Evolutionary conservation across 92 coral and sea anemone species (phyloP).

Genomic region (Palythoa heliodiscus): DNA sequence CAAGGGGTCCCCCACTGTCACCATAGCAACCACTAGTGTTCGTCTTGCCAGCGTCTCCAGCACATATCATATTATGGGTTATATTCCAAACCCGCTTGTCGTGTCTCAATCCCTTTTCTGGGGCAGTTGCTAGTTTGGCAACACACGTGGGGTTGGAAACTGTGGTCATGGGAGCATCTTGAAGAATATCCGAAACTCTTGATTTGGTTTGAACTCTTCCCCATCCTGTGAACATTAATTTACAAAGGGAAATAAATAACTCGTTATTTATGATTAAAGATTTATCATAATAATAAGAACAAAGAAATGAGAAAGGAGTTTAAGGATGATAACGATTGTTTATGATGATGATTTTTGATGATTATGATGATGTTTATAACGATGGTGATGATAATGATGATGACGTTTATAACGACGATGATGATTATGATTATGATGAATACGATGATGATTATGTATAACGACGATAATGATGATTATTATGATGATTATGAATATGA

Average conservation of each 20-base stretch:
- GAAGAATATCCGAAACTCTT: slow-evolving; percentile 36
- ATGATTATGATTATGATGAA: no score
- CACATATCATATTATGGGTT: slow-evolving; percentile 61
- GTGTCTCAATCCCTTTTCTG: slow-evolving; percentile 13
- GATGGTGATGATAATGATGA: no score
- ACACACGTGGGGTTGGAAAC: slow-evolving; percentile 56
- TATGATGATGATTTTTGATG: no score
- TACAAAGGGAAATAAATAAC: neutral
- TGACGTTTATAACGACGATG: no score
- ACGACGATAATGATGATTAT: no score
- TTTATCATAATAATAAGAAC: no score
- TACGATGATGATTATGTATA: no score
- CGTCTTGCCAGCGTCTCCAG: slow-evolving; percentile 67
- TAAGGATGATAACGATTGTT: no score
- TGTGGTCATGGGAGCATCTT: slow-evolving; percentile 54
- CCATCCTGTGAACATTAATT: slow-evolving; percentile 48
- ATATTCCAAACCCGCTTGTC: slow-evolving; percentile 26
- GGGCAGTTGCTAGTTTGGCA: slow-evolving; percentile 32
- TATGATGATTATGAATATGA: no score
- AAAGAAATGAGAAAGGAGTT: no score
- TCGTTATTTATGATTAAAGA: no score
- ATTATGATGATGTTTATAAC: no score
- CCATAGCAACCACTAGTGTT: slow-evolving; percentile 58
- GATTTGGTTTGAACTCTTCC: slow-evolving; percentile 45
- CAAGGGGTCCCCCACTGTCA: slow-evolving; percentile 71